Evolutionary conservation across 2,113 vertebrate species (phyloP), one percentile per base, ranked within the genome.

Genomic region (Thermophis baileyi): DNA sequence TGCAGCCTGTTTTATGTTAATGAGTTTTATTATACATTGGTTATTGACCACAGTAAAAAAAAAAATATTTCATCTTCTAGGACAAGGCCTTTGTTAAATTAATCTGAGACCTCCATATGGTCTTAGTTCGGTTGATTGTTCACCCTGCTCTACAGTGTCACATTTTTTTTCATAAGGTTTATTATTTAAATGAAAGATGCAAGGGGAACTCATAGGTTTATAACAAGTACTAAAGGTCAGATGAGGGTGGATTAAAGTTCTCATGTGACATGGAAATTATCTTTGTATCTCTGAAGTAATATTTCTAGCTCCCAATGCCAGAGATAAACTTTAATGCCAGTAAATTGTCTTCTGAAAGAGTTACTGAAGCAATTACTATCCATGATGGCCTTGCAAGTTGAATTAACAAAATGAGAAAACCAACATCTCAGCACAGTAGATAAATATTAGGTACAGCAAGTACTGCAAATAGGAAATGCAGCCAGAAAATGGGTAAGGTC

Each of bases 211-310:
- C 5, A 81, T 14, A 46, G 44, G 35, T 85, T 85, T 22, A 87
- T 85, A 46, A 87, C 25, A 27, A 89, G 30, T 53, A 47, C 27
- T 54, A 44, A 89, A 54, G 25, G 44, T 92, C 74, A 18, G 25
- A 51, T 18, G 85, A 89, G 60, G 25, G 10, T 89, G 63, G n/a
- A 30, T 50, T 86, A 57, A 92, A 86, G 46, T 90, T 90, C 86
- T 60, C 46, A 63, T 53, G 44, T 87, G 88, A 50, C 89, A 93
- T 93, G 46, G 22, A 93, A 46, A 86, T 93, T 93, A 24, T 86
- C 47, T 86, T 57, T 57, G 40, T 86, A 50, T 86, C 51, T 53
- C 88, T 57, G 4, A 40, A 46, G 20, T 35, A 92, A 22, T 54
- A 46, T 53, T 54, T 89, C 86, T 53, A 53, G 91, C 47, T 51